These are phyloP conservation scores for Trypoxylon attenuatum DNA, from an alignment of 2,888 invertebrate species.

Conservation along the genomic window DNA sequence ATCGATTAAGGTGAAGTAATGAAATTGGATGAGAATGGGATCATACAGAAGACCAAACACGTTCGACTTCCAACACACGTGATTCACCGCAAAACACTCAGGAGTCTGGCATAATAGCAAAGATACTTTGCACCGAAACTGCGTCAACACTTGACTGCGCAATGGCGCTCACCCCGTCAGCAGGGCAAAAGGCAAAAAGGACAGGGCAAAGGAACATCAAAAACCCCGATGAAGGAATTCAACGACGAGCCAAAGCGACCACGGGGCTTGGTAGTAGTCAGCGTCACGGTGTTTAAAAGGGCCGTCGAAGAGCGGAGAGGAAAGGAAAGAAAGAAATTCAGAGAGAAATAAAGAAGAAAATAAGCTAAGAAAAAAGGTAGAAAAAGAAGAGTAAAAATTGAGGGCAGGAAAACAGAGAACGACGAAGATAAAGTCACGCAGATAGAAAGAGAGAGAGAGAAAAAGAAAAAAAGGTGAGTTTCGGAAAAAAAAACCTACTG, in stretches of 20 bases:
- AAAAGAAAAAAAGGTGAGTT: conserved; percentile 14
- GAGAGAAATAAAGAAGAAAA: conserved; percentile 12
- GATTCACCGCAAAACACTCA: no score
- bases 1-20: no score
- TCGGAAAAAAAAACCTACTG: conserved; percentile 14
- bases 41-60: no score
- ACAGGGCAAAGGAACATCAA: background rate
- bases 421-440: no score
- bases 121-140: background rate
- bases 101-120: background rate
- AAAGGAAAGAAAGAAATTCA: conserved; percentile 1
- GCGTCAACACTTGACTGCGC: background rate
- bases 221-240: conserved; percentile 10
- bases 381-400: no score
- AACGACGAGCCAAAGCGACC: no score
- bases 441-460: conserved; percentile 7
- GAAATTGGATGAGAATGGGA: no score
- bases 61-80: no score
- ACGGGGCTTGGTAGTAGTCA: no score
- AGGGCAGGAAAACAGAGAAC: no score
- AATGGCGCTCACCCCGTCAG: no score
- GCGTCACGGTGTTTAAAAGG: conserved; percentile 12
- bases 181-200: conserved; percentile 6
- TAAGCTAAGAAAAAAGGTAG: conserved; percentile 22
- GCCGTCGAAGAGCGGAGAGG: background rate